Evolutionary conservation across 1,140 invertebrate genomes (phyloP).

Genomic region (Lysiphlebus fabarum): DNA sequence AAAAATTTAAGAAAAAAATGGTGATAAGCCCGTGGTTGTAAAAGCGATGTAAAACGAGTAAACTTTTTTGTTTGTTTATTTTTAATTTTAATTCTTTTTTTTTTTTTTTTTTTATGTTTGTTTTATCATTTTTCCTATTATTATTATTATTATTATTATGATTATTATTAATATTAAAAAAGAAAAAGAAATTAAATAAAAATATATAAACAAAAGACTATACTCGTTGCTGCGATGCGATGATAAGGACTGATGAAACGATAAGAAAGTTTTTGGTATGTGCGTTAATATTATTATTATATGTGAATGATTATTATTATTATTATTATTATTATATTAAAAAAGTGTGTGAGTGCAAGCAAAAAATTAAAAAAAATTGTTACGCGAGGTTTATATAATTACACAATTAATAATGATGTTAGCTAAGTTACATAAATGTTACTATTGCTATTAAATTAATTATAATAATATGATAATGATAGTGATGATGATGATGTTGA

Average conservation of each 20-base stretch:
- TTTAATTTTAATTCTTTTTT: not conserved
- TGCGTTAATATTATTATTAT: no score
- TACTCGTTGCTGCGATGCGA: conserved; percentile 23
- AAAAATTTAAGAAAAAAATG: conserved; percentile 16
- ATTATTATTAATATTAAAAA: conserved; percentile 11
- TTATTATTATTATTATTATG: conserved; percentile 10
- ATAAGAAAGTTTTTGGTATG: conserved; percentile 22
- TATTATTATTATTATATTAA: no score
- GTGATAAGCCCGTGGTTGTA: conserved; percentile 25
- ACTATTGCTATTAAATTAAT: no score
- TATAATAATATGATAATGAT: no score
- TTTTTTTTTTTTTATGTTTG: conserved; percentile 19
- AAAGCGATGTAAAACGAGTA: conserved; percentile 20
- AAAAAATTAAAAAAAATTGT: conserved; percentile 2
- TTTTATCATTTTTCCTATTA: not conserved
- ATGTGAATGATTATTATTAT: no score
- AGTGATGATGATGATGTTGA: conserved; percentile 16
- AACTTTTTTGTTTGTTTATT: conserved; percentile 26
- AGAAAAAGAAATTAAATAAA: conserved; percentile 3
- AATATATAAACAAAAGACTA: conserved; percentile 21
- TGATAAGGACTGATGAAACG: conserved; percentile 19
- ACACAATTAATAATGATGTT: conserved; percentile 15
- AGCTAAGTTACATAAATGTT: no score
- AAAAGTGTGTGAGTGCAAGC: conserved; percentile 19
- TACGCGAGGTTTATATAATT: conserved; percentile 13